Evolutionary conservation across 2,113 vertebrate genomes (phyloP).

Genomic region (Chaetura pelagica): DNA sequence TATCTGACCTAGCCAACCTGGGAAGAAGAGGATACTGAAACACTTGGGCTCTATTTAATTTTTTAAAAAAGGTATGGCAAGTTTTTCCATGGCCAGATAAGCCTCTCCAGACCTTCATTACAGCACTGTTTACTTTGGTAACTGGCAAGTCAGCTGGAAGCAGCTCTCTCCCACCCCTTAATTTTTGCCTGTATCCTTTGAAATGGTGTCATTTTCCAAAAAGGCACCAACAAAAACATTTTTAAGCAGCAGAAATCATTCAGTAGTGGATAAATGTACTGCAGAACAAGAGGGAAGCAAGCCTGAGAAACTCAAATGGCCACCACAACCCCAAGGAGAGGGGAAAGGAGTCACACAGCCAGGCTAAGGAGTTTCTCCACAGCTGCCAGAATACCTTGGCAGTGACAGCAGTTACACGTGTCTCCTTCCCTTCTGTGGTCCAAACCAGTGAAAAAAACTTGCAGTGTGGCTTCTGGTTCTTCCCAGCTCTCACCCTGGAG

Average conservation of each 20-base stretch:
- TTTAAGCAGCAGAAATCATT: neutral
- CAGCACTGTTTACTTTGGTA: constrained; percentile 23
- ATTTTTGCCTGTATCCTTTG: neutral
- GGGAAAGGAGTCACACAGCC: accelerated
- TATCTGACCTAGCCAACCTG: neutral
- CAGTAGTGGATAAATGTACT: neutral
- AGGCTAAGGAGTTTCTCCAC: neutral
- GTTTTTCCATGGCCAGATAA: neutral
- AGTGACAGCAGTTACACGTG: accelerated
- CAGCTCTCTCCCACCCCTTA: neutral
- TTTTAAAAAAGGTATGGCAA: neutral
- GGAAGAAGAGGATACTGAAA: neutral
- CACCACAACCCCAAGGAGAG: neutral
- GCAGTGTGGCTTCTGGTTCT: neutral
- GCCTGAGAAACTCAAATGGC: neutral
- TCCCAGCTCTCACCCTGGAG: neutral
- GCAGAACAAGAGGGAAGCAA: neutral
- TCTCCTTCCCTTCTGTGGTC: neutral
- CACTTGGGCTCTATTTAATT: neutral
- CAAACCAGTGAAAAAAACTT: neutral
- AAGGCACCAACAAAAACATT: constrained; percentile 28
- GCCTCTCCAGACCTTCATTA: neutral
- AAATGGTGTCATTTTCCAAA: neutral
- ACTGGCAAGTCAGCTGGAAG: neutral
- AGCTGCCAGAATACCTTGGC: neutral